phyloP scores from a whole-genome alignment of 2,888 invertebrate species.

The Pseudococcus jackbeardsleyi region DNA sequence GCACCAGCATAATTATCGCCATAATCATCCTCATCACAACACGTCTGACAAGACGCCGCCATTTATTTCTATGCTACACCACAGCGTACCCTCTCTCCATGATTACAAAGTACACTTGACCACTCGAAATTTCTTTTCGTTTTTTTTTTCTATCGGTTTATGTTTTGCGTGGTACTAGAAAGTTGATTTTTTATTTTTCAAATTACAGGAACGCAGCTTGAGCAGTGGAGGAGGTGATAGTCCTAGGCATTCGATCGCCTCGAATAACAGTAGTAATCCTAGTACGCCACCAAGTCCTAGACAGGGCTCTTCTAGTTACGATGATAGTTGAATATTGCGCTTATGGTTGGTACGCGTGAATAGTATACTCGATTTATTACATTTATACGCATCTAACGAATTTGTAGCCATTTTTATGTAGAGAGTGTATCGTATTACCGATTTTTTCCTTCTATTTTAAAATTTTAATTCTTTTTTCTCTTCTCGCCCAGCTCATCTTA shows the following conservation, averaged over 20 bases:
- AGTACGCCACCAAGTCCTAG: slow-evolving; percentile 81
- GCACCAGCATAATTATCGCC: slow-evolving; percentile 53
- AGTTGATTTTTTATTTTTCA: neutral
- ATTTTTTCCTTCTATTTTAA: neutral
- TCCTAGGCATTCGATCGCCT: slow-evolving; percentile 80
- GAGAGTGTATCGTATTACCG: neutral
- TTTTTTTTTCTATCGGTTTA: neutral
- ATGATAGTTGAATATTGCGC: slow-evolving; percentile 53
- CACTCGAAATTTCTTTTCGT: neutral
- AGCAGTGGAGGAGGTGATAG: slow-evolving; percentile 71
- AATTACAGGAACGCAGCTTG: slow-evolving; percentile 53
- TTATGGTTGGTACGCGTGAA: neutral
- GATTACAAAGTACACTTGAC: slow-evolving; percentile 64
- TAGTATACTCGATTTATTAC: neutral
- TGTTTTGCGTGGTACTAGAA: neutral
- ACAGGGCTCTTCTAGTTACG: slow-evolving; percentile 66
- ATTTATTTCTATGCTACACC: slow-evolving; percentile 64
- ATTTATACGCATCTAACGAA: neutral
- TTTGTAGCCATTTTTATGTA: neutral
- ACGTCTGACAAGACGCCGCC: slow-evolving; percentile 35
- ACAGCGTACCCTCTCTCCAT: slow-evolving; percentile 66
- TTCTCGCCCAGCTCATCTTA: neutral
- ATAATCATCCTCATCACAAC: slow-evolving; percentile 49
- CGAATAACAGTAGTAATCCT: slow-evolving; percentile 81
- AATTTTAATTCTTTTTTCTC: neutral